Percentiles rank a stretch among this genome's conserved stretches.
Conservation (phyloP, 2,113 vertebrate genomes). For the Sinocyclocheilus anshuiensis region DNA sequence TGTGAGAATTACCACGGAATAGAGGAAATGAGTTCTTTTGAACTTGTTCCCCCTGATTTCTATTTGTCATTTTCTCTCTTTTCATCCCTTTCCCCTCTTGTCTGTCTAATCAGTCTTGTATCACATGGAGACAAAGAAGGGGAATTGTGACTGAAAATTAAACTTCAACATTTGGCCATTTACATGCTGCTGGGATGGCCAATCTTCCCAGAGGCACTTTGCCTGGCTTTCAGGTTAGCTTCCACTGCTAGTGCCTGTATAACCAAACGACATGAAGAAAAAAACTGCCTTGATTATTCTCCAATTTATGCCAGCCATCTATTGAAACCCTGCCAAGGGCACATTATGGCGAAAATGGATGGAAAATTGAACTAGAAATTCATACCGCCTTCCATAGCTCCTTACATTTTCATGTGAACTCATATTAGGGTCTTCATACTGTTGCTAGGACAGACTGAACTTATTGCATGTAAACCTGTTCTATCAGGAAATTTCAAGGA, state of each 20-base stretch:
- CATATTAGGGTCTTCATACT: background rate
- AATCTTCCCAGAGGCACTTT: slow-evolving; percentile 15
- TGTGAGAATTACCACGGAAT: slow-evolving; percentile 40
- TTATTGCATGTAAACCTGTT: slow-evolving; percentile 15
- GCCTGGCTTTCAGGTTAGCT: slow-evolving; percentile 18
- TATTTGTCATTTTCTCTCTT: slow-evolving; percentile 26
- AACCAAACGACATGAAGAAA: slow-evolving; percentile 8
- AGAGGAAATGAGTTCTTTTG: slow-evolving; percentile 38
- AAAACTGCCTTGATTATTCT: slow-evolving; percentile 37
- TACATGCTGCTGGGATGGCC: slow-evolving; percentile 17
- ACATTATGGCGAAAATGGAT: slow-evolving; percentile 34
- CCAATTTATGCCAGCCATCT: slow-evolving; percentile 4
- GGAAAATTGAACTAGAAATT: slow-evolving; percentile 46
- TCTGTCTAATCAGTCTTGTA: slow-evolving; percentile 42
- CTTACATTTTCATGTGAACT: slow-evolving; percentile 20
- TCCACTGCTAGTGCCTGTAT: background rate
- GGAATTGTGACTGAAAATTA: slow-evolving; percentile 45
- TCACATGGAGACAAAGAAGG: slow-evolving; percentile 23
- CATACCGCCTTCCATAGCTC: background rate
- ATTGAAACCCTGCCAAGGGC: slow-evolving; percentile 34
- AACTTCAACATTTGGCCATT: slow-evolving; percentile 28
- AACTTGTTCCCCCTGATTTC: slow-evolving; percentile 20
- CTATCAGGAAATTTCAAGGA: slow-evolving; percentile 18
- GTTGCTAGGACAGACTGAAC: background rate
- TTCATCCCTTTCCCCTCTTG: background rate